These are phyloP conservation scores for Pemphigus obesinymphae DNA, from an alignment of 1,140 invertebrate species.

Conservation along the genomic window DNA sequence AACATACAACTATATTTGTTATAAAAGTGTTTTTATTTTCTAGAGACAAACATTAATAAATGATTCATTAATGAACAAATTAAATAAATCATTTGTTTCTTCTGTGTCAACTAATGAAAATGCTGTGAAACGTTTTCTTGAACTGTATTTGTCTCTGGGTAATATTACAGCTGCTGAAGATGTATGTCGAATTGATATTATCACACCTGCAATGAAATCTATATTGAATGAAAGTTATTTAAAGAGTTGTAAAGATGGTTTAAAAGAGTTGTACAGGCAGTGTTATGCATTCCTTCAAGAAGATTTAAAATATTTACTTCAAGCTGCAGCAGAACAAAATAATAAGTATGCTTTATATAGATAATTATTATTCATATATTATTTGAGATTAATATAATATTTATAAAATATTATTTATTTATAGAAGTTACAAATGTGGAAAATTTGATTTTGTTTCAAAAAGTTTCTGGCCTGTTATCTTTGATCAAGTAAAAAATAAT, in stretches of 20 bases:
- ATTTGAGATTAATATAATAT: background rate
- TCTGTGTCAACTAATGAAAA: slow-evolving; percentile 2
- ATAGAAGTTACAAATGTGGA: background rate
- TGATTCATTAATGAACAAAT: slow-evolving; percentile 1
- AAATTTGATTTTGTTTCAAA: slow-evolving; percentile 31
- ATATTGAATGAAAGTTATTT: slow-evolving; percentile 27
- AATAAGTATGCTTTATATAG: background rate
- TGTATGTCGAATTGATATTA: background rate
- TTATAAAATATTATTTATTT: background rate
- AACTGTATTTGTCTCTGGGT: slow-evolving; percentile 9
- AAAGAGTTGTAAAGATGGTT: slow-evolving; percentile 17
- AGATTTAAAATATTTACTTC: slow-evolving; percentile 25
- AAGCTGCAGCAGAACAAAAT: slow-evolving; percentile 23
- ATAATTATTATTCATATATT: background rate
- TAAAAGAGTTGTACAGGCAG: slow-evolving; percentile 4
- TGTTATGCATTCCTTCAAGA: background rate
- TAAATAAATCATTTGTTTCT: slow-evolving; percentile 22
- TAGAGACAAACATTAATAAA: slow-evolving; percentile 2
- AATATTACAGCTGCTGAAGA: slow-evolving; percentile 23
- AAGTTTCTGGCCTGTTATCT: slow-evolving; percentile 18
- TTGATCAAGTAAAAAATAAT: slow-evolving; percentile 22
- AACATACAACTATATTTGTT: background rate
- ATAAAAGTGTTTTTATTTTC: background rate
- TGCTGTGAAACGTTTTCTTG: background rate
- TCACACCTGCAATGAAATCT: background rate